Evolutionary conservation across 2,797 vertebrate genomes (phyloP).

Genomic region (Euthynnus affinis): DNA sequence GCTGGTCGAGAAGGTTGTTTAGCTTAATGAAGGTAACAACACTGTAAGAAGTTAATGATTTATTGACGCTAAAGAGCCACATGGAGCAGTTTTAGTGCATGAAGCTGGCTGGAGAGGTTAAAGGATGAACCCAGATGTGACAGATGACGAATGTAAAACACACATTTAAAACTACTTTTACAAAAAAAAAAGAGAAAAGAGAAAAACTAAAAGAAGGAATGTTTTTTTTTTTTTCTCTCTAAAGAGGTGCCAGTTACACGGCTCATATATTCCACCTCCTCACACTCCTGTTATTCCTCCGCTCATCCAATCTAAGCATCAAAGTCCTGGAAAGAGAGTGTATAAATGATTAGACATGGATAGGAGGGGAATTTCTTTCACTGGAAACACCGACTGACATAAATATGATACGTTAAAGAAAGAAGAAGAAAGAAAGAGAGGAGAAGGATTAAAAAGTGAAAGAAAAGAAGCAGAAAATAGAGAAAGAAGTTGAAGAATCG

Average conservation of each 20-base stretch:
- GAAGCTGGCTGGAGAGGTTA: neutral
- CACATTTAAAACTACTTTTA: conserved; percentile 25
- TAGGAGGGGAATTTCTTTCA: conserved; percentile 55
- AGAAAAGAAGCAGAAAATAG: neutral
- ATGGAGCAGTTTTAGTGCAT: neutral
- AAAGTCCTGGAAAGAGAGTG: conserved; percentile 50
- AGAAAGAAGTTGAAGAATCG: neutral
- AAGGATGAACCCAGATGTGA: conserved; percentile 27
- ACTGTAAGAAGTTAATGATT: neutral
- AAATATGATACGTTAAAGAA: conserved; percentile 1
- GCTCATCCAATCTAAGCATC: conserved; percentile 27
- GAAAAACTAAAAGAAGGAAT: conserved; percentile 29
- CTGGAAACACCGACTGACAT: conserved; percentile 12
- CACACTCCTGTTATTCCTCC: conserved; percentile 28
- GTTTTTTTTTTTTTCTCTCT: conserved; percentile 39
- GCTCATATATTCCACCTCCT: conserved; percentile 58
- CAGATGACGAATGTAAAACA: conserved; percentile 32
- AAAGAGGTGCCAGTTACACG: conserved; percentile 43
- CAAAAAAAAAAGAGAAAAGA: too few species aligned
- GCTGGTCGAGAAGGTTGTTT: neutral
- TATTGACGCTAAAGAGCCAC: neutral
- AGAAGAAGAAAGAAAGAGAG: neutral
- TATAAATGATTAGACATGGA: conserved; percentile 66
- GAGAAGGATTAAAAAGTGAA: neutral
- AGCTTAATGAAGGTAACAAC: neutral